Evolutionary conservation across 2,797 vertebrate species (phyloP), one percentile per base, ranked within the genome.

Genomic region (Peromyscus attwateri): DNA sequence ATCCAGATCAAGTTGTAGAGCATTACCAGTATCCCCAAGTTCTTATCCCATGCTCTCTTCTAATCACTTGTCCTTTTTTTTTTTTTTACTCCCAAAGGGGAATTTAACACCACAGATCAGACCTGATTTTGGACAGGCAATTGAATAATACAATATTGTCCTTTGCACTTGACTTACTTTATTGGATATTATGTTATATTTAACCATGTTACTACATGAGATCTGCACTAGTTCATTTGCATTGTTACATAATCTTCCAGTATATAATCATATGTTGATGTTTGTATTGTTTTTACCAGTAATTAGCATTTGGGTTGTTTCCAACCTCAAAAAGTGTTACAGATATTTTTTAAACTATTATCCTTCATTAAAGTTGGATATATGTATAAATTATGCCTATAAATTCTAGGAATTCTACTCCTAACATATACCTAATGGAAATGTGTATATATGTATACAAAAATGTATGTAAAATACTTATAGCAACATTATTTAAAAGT

Each of bases 121-220:
- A 79, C 57, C 17, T 91, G 6, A 43, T 73, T 95, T 49, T 37
- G 13, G 77, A 83, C 23, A 88, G 34, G 31, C 19, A 73, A 40
- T 9, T 37, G 34, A 93, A 77, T 76, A n/a, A 79, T 37, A 52
- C 1, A 83, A 27, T 88, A 37, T 73, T 92, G 13, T 87, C 23
- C 75, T 12, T 55, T 93, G n/a, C 76, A 46, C 76, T 73, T 83
- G 46, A 92, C 12, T 89, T 77, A 23, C 77, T 73, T 91, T n/a
- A 82, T 0, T 76, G 34, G 43, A 88, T 27, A 91, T 25, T 55
- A 71, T 71, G 25, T 71, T 62, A 77, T 31, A 19, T 84, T 84
- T 64, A 84, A 84, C 40, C 71, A 62, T 12, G 34, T 64, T 76
- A 46, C n/a, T 84, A 84, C 40, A 25, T 83, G 62, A 40, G 4